A percentile compares a stretch with the other conserved stretches of the same genome.
Evolutionary conservation across 1,140 invertebrate species (phyloP).

Genomic region (Zaprionus taronus): DNA sequence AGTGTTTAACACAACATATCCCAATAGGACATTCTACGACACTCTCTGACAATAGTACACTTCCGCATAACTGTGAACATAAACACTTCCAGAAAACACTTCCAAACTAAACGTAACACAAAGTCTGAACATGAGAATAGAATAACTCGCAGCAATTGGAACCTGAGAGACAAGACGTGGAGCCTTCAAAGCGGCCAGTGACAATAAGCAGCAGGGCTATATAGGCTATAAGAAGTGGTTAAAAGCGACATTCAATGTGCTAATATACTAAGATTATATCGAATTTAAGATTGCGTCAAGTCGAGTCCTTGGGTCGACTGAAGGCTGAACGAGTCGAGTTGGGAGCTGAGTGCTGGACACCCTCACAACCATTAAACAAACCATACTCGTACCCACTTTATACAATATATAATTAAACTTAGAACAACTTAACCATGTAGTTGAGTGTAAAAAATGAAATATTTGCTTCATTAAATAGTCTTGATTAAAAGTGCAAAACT

Average conservation of each 20-base stretch:
- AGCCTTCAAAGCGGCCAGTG: constrained; percentile 19
- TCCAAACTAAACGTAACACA: constrained; percentile 59
- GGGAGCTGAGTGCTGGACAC: constrained; percentile 63
- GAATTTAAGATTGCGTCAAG: constrained; percentile 53
- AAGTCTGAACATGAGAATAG: constrained; percentile 61
- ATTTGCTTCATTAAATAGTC: constrained; percentile 36
- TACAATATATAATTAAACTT: constrained; percentile 13
- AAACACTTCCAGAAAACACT: constrained; percentile 51
- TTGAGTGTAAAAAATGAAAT: constrained; percentile 32
- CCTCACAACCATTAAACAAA: constrained; percentile 44
- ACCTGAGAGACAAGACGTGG: constrained; percentile 37
- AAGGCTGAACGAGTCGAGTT: constrained; percentile 31
- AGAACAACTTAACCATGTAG: constrained; percentile 12
- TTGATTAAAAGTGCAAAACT: constrained; percentile 36
- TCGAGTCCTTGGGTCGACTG: constrained; percentile 12
- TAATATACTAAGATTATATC: constrained; percentile 25
- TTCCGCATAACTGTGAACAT: neutral
- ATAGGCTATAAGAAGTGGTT: constrained; percentile 29
- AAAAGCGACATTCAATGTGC: constrained; percentile 23
- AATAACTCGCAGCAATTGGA: constrained; percentile 25
- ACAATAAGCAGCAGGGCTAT: constrained; percentile 48
- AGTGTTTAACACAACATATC: neutral
- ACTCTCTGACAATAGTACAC: neutral
- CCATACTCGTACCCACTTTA: constrained; percentile 20
- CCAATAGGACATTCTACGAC: neutral